Evolutionary conservation across 2,888 invertebrate genomes (phyloP), one percentile per base, ranked within the genome.

Genomic region (Cactoblastis cactorum): DNA sequence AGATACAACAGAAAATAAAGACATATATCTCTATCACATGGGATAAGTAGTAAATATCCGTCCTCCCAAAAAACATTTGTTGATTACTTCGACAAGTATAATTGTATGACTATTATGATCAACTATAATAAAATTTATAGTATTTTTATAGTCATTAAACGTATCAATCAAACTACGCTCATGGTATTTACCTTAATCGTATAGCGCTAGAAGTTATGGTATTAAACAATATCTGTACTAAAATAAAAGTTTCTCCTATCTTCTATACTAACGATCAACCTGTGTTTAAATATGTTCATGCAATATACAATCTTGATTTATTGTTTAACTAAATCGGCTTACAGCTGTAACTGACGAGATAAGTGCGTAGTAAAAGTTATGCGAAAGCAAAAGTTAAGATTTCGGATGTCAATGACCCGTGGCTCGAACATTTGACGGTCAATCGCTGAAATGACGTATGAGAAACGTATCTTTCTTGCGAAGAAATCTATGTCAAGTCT

Each of bases 321-420:
- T 54, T 50, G 51, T 51, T 54, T 52, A 59, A 65, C 65, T 48
- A 37, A 48, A 48, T 48, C 47, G 47, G 37, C 24, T 48, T 48
- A 48, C 47, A 22, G 15, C 24, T 24, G 47, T 65, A 61, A 64
- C 63, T 49, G 54, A 49, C 55, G 59, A 55, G 57, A 53, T 60
- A 61, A 58, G 52, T 55, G 61, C 55, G 53, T 60, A 60, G 67
- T 65, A 71, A 73, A 68, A 70, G 70, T 69, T 68, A 56, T 69
- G 71, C 73, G 79, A 79, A 79, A 81, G 80, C 76, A 81, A 81
- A 71, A 80, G 77, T 75, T 61, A 54, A 52, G 55, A 55, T 53
- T 58, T 50, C 34, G 50, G 54, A 62, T 69, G 77, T 75, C 78
- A 61, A 59, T 77, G 80, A 75, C 77, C 49, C 53, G 57, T 52